Evolutionary conservation across 2,113 vertebrate genomes (phyloP).

Genomic region (Nematolebias whitei): DNA sequence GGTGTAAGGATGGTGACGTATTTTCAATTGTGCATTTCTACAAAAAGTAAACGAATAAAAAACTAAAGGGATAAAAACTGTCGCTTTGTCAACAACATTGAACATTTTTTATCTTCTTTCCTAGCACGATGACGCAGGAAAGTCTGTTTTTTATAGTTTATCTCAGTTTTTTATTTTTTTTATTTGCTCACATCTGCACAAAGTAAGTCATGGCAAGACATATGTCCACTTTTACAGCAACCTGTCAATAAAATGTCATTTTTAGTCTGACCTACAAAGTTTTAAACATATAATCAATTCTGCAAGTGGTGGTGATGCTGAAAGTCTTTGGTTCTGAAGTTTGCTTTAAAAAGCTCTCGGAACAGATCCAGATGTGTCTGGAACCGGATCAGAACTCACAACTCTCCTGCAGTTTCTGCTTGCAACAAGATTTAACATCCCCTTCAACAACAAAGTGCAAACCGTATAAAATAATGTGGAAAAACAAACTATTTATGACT

Average conservation of each 20-base stretch:
- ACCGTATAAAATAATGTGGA: neutral
- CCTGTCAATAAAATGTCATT: neutral
- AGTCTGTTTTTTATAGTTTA: too few relatives aligned
- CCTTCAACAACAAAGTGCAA: neutral
- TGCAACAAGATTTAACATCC: conserved; percentile 6
- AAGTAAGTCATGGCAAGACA: neutral
- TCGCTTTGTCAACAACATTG: too few relatives aligned
- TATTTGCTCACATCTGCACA: too few relatives aligned
- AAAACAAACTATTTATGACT: neutral
- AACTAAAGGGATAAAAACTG: too few relatives aligned
- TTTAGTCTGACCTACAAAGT: neutral
- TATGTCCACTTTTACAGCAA: neutral
- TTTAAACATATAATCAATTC: neutral
- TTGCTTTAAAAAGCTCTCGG: neutral
- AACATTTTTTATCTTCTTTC: too few relatives aligned
- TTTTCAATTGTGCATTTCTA: too few relatives aligned
- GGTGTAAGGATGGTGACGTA: too few relatives aligned
- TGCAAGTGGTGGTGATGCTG: neutral
- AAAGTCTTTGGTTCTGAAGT: neutral
- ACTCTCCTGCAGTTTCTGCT: neutral
- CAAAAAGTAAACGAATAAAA: too few relatives aligned
- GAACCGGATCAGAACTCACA: neutral
- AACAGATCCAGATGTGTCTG: neutral
- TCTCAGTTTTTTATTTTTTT: too few relatives aligned
- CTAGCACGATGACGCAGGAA: too few relatives aligned